Evolutionary conservation across 1,140 invertebrate genomes (phyloP).

Genomic region (Colletes latitarsis): DNA sequence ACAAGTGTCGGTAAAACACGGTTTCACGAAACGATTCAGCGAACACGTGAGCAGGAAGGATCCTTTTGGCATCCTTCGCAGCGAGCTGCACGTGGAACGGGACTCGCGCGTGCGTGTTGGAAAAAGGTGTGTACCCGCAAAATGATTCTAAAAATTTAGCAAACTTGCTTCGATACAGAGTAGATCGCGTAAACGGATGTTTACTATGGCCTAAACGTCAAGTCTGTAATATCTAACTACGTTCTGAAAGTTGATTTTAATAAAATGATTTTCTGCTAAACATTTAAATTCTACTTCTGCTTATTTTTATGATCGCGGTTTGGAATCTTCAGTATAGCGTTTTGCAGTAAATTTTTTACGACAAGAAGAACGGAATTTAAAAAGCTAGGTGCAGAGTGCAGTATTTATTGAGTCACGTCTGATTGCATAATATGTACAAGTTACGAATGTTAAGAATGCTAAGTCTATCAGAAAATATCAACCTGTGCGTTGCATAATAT

Average conservation of each 20-base stretch:
- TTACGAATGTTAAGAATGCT: neutral
- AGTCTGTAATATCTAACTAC: too few relatives aligned
- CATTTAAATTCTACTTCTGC: too few relatives aligned
- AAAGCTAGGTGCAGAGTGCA: too few relatives aligned
- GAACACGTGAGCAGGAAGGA: neutral
- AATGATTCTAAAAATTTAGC: too few relatives aligned
- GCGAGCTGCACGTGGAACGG: neutral
- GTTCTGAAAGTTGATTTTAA: too few relatives aligned
- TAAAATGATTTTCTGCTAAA: too few relatives aligned
- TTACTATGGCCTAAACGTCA: too few relatives aligned
- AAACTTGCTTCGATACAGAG: too few relatives aligned
- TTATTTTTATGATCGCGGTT: too few relatives aligned
- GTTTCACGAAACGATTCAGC: neutral
- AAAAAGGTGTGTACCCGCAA: neutral
- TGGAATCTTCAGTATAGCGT: too few relatives aligned
- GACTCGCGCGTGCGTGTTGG: neutral
- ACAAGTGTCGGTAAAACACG: neutral
- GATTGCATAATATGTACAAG: neutral
- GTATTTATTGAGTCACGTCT: neutral
- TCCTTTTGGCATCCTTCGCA: neutral
- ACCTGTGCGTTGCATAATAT: too few relatives aligned
- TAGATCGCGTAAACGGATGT: too few relatives aligned
- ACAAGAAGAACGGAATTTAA: neutral
- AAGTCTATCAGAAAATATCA: neutral
- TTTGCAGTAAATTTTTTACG: neutral